Base-by-base conservation (phyloP, 1,140 invertebrate species). In the Polypedilum vanderplanki region DNA sequence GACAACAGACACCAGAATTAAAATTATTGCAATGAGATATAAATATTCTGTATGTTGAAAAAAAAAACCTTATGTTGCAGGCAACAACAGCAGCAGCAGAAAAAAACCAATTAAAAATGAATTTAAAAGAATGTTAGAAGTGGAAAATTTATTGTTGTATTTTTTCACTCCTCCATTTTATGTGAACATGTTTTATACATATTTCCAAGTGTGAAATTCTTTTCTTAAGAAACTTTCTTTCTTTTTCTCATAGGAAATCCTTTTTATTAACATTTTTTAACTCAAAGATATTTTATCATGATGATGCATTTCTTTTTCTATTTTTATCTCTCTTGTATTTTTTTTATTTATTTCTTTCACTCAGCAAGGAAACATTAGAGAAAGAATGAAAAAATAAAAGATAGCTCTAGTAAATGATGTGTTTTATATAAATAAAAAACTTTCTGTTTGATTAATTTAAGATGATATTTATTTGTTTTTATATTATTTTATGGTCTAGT, bases 101-200 rank as follows among this genome's bases (percentile, higher is more conserved):
- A 70, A 70, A 70, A 70, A 70, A 70, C 17, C 65, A 70, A 70
- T 70, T 70, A 70, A 70, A 70, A 70, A 70, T 70, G 65, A 20
- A 70, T 70, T 70, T 70, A 70, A 70, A 70, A 70, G 65, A 70
- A 70, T 70, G 65, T 70, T 70, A 70, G 20, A 22, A 20, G n/a
- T 18, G 65, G 65, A 22, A 70, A 70, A 70, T 70, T 70, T 70
- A 70, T 20, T 57, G 15, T 57, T 57, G 10, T 57, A 57, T 57
- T 57, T 57, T 57, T 57, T 70, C 65, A 70, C 20, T 70, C 65
- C 65, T 22, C 20, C 65, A 20, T 70, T 70, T 20, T 67, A 10
- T 70, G 1, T 15, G 64, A n/a, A 70, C 65, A 20, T 18, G n/a
- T 46, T 46, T n/a, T 46, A 46, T 1, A 46, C 9, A 15, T 46